Conservation (phyloP, 2,113 vertebrate genomes). For the Mus pahari region DNA sequence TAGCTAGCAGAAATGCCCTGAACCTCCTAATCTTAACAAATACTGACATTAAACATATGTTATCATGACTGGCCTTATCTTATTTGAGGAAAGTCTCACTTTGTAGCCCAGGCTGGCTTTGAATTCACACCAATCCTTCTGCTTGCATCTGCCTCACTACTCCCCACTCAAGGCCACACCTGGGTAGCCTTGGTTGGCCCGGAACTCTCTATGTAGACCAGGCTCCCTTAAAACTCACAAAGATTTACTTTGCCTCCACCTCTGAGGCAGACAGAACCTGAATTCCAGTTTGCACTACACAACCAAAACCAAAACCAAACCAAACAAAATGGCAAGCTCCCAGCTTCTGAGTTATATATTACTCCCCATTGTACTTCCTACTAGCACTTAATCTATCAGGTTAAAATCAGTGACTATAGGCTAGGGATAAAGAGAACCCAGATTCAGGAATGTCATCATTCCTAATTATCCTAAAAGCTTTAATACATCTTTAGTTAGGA, state of each 20-base stretch:
- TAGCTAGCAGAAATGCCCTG: too few species aligned
- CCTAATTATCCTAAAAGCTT: not conserved
- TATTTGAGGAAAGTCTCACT: not conserved
- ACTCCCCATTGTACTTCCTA: not conserved
- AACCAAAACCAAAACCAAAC: not conserved
- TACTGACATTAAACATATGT: not conserved
- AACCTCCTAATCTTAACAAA: not conserved
- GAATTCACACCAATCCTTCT: not conserved
- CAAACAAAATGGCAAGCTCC: not conserved
- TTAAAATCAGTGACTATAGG: not conserved
- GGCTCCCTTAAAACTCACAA: not conserved
- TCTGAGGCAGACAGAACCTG: not conserved
- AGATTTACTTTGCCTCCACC: not conserved
- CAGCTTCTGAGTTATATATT: not conserved
- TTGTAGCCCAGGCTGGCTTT: not conserved
- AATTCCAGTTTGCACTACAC: not conserved
- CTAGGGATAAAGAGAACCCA: conserved; percentile 22
- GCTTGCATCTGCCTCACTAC: not conserved
- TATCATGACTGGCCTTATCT: not conserved
- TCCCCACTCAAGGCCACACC: not conserved
- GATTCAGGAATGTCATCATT: not conserved
- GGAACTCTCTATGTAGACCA: not conserved
- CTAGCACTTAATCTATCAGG: not conserved
- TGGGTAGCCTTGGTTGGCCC: not conserved
- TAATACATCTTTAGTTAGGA: conserved; percentile 44